Evolutionary conservation across 1,140 invertebrate genomes (phyloP), one percentile per base, ranked within the genome.

Genomic region (Apis laboriosa): DNA sequence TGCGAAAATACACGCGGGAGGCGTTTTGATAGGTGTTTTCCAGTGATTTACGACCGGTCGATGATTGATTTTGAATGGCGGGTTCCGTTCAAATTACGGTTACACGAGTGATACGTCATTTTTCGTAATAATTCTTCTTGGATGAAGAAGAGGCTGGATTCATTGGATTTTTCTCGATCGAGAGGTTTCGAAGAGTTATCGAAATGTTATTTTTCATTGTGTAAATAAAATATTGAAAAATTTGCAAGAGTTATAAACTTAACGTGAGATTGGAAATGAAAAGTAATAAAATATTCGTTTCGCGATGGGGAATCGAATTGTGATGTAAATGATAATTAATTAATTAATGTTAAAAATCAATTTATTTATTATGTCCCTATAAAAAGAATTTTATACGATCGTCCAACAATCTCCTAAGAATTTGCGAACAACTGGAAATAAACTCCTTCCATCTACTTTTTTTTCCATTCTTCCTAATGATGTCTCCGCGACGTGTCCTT

Each of bases 401-500:
- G 17, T 63, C 49, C 56, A 21, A 8, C 51, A 56, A 77, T 77
- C 77, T 77, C n/a, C 80, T n/a, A 53, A 12, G 74, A 77, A 76
- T 82, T 77, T 61, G 19, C 64, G 28, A 61, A 24, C 60, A 77
- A 70, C 74, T 43, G 61, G 34, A 12, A 34, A 19, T 34, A 55
- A 24, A n/a, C 43, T 21, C 34, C 11, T 64, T 34, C 19, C n/a
- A 9, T 67, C 9, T 56, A 34, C 13, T 70, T 58, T 71, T 61
- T 61, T 56, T 56, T 56, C 12, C 64, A 66, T 53, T 24, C 24
- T 15, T 61, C 34, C 63, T 82, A 84, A 87, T 63, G 83, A 87
- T 74, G 21, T 66, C 63, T 74, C 82, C 21, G 43, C 63, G 8
- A 17, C 53, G 86, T 43, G 34, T 76, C 86, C 86, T 88, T 79